These are phyloP conservation scores for Agrilus planipennis DNA, from an alignment of 1,140 invertebrate genomes.

Conservation along the genomic window DNA sequence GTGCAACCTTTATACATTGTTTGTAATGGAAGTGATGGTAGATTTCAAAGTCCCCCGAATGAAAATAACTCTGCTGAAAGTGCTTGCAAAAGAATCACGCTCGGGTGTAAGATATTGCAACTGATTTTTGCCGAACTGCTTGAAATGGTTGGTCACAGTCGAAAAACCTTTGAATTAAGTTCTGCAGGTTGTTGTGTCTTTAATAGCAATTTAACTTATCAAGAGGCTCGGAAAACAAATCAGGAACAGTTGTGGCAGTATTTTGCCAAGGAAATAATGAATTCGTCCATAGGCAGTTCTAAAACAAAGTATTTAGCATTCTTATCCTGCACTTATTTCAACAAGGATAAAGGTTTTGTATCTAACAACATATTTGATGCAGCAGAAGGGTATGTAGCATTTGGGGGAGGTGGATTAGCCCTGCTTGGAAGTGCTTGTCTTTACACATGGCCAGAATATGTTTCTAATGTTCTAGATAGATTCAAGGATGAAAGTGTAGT, in stretches of 20 bases:
- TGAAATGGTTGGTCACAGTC: slow-evolving; percentile 62
- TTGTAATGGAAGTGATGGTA: slow-evolving; percentile 62
- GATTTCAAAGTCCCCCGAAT: slow-evolving; percentile 62
- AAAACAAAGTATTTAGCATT: slow-evolving; percentile 79
- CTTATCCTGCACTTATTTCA: slow-evolving; percentile 73
- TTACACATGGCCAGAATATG: slow-evolving; percentile 72
- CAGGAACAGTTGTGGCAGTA: slow-evolving; percentile 75
- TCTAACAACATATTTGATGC: slow-evolving; percentile 50
- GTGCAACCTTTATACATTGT: slow-evolving; percentile 63
- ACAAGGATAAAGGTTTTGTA: slow-evolving; percentile 54
- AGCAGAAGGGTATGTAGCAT: slow-evolving; percentile 72
- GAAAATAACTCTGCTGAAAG: slow-evolving; percentile 57
- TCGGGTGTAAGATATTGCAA: slow-evolving; percentile 73
- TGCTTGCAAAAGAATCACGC: slow-evolving; percentile 62
- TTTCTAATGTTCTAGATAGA: slow-evolving; percentile 53
- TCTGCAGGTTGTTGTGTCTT: slow-evolving; percentile 53
- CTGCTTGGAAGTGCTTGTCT: slow-evolving; percentile 83
- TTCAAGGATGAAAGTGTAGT: slow-evolving; percentile 41
- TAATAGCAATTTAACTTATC: slow-evolving; percentile 55
- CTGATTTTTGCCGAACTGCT: slow-evolving; percentile 79
- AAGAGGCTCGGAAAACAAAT: slow-evolving; percentile 57
- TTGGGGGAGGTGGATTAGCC: slow-evolving; percentile 82
- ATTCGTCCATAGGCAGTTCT: slow-evolving; percentile 28
- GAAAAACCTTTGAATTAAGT: slow-evolving; percentile 73
- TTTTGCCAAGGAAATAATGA: slow-evolving; percentile 53